phyloP scores from a whole-genome alignment of 2,113 vertebrate genomes.

The Cairina moschata region DNA sequence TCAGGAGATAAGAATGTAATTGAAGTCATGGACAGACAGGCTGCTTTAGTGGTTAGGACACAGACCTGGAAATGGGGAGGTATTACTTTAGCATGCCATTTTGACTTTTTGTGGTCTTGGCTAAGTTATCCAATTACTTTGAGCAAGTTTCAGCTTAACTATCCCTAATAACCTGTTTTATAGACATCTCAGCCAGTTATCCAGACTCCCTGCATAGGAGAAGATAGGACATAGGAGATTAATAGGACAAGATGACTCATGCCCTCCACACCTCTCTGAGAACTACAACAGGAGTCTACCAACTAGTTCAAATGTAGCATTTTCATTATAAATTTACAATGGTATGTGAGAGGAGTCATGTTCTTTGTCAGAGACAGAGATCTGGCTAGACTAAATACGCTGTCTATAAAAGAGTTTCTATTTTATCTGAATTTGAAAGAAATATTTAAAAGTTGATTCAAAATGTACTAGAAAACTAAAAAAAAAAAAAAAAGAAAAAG shows the following conservation, averaged over 20 bases:
- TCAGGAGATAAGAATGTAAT: not conserved
- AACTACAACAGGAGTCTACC: not conserved
- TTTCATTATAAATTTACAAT: not conserved
- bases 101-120: not conserved
- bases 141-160: not conserved
- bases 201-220: not conserved
- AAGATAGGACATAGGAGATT: not conserved
- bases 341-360: not conserved
- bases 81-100: not conserved
- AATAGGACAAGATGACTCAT: not conserved
- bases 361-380: not conserved
- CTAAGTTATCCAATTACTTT: not conserved
- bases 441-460: not conserved
- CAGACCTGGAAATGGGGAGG: not conserved
- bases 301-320: constrained; percentile 14
- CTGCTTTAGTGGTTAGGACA: not conserved
- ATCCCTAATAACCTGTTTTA: not conserved
- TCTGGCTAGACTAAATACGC: not conserved
- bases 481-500: not conserved
- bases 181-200: not conserved
- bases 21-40: not conserved
- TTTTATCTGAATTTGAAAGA: not conserved
- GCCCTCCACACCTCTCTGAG: not conserved
- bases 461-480: not conserved
- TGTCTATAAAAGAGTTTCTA: not conserved